These are phyloP conservation scores for Schizotus pectinicornis DNA, from an alignment of 2,888 invertebrate species.

Conservation along the genomic window DNA sequence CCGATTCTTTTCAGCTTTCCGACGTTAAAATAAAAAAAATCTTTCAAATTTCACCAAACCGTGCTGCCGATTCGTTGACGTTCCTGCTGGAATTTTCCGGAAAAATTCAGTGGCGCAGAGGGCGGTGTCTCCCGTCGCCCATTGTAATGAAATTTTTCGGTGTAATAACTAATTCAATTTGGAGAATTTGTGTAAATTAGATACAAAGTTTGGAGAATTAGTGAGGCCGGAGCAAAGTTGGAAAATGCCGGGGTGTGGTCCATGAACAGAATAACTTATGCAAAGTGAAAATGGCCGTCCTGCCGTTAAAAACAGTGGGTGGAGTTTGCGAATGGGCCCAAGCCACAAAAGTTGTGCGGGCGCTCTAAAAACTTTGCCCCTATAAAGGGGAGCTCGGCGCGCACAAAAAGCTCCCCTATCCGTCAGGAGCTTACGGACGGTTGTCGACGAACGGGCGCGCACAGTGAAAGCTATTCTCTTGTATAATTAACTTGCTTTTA, in stretches of 20 bases:
- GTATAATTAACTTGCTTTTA: constrained; percentile 58
- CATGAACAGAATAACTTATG: constrained; percentile 56
- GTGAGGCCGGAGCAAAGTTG: constrained; percentile 20
- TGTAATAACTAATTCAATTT: constrained; percentile 27
- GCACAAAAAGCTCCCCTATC: constrained; percentile 51
- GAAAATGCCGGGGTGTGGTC: constrained; percentile 51
- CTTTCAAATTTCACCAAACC: too few relatives aligned
- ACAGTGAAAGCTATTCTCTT: constrained; percentile 54
- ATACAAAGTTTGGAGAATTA: constrained; percentile 28
- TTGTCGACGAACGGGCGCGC: constrained; percentile 48
- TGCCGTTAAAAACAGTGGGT: constrained; percentile 58
- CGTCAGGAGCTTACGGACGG: constrained; percentile 46
- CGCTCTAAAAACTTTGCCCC: constrained; percentile 58
- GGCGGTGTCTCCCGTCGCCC: not conserved
- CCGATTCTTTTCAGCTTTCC: not conserved
- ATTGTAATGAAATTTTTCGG: constrained; percentile 18
- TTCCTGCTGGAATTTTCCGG: too few relatives aligned
- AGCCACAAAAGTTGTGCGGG: constrained; percentile 60
- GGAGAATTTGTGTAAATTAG: constrained; percentile 30
- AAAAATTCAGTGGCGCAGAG: not conserved
- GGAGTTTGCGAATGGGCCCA: constrained; percentile 55
- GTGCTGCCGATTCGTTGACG: not conserved
- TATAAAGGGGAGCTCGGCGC: constrained; percentile 43
- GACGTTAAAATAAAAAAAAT: not conserved
- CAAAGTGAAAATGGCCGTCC: constrained; percentile 59